These are phyloP conservation scores for Agrenia bidenticulata DNA, from an alignment of 2,888 invertebrate genomes.

Conservation along the genomic window DNA sequence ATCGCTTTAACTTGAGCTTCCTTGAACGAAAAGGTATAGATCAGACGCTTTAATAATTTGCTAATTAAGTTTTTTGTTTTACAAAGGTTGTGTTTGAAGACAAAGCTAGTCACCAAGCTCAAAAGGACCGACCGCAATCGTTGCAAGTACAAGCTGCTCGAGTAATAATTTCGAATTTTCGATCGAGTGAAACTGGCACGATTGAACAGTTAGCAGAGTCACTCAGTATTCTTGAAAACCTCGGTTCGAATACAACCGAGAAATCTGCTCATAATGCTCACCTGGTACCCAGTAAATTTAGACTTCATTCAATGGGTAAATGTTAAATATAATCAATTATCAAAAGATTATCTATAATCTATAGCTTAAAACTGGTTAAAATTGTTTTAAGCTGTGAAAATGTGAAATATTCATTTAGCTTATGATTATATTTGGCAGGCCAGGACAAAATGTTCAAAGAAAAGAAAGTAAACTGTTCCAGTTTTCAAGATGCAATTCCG, in stretches of 20 bases:
- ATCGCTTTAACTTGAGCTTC: too few species aligned
- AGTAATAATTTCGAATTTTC: conserved; percentile 63
- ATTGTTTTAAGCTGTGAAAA: too few species aligned
- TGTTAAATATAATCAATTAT: neutral
- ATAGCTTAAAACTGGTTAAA: too few species aligned
- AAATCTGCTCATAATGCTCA: too few species aligned
- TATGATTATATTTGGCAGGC: too few species aligned
- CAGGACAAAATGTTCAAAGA: too few species aligned
- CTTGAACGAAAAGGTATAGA: too few species aligned
- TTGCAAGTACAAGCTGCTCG: conserved; percentile 81
- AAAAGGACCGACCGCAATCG: conserved; percentile 82
- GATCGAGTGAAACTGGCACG: conserved; percentile 62
- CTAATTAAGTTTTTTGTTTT: too few species aligned
- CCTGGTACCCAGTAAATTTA: conserved; percentile 67
- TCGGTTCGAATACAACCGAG: neutral
- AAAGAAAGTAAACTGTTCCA: conserved; percentile 27
- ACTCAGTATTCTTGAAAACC: neutral
- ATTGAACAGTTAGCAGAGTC: conserved; percentile 67
- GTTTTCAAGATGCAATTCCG: conserved; percentile 40
- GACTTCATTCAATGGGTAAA: conserved; percentile 63
- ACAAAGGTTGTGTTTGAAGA: conserved; percentile 75
- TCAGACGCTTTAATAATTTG: too few species aligned
- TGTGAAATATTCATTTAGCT: too few species aligned
- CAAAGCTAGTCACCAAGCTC: conserved; percentile 71
- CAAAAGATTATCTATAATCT: neutral